Conservation (phyloP, 30 jellyfish, hydroid and myxozoan species). For the Hydractinia symbiolongicarpus region DNA sequence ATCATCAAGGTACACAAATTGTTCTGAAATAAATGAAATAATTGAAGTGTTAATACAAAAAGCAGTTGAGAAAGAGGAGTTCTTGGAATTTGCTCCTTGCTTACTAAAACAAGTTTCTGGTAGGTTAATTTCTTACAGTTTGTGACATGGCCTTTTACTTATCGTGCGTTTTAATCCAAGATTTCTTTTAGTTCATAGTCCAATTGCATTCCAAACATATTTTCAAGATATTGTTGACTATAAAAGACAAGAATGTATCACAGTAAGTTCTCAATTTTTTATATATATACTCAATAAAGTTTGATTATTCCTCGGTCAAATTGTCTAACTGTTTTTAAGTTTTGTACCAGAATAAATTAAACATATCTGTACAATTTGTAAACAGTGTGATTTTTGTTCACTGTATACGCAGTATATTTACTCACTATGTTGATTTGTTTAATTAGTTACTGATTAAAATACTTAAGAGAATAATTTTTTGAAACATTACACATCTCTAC, state of each 20-base stretch:
- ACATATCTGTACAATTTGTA: not conserved
- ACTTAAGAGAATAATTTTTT: too few species aligned
- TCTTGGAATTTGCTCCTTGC: conserved; percentile 11
- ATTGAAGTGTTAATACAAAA: not conserved
- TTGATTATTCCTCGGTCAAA: not conserved
- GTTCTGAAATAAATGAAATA: not conserved
- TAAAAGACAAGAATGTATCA: not conserved
- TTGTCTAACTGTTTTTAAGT: not conserved
- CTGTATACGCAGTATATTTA: too few species aligned
- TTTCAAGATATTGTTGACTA: not conserved
- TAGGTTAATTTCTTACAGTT: not conserved
- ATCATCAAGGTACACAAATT: not conserved
- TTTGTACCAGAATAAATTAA: not conserved
- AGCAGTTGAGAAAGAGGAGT: not conserved
- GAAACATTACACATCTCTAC: too few species aligned
- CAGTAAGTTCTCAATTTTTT: not conserved
- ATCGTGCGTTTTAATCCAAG: not conserved
- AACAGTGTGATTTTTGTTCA: not conserved
- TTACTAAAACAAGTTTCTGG: not conserved
- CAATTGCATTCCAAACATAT: not conserved
- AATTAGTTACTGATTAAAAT: too few species aligned
- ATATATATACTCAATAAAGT: not conserved
- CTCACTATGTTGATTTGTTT: too few species aligned
- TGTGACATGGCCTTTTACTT: not conserved
- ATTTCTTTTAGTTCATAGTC: not conserved